Conservation (phyloP, 2,797 vertebrate species). For the Microctenopoma lineatum region DNA sequence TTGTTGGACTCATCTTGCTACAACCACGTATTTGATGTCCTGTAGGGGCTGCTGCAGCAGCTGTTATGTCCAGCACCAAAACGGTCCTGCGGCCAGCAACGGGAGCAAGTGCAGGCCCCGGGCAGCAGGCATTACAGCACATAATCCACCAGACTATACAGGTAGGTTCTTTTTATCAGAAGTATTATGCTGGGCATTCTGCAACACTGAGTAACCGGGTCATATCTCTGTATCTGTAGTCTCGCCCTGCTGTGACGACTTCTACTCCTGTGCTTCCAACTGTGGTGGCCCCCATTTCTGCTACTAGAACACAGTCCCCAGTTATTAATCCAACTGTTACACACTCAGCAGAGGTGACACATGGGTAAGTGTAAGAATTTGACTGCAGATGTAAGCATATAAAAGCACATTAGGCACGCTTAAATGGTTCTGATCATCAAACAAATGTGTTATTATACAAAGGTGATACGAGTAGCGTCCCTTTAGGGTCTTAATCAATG, state of each 20-base stretch:
- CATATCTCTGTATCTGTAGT: conserved; percentile 77
- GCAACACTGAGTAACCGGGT: conserved; percentile 11
- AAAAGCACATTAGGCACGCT: too few relatives aligned
- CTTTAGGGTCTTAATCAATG: too few relatives aligned
- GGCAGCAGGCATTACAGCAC: conserved; percentile 92
- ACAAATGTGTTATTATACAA: too few relatives aligned
- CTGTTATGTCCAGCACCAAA: conserved; percentile 98
- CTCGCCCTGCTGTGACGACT: conserved; percentile 92
- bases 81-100: conserved; percentile 94
- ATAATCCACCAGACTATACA: conserved; percentile 97
- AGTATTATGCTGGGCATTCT: neutral
- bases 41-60: conserved; percentile 94
- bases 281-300: conserved; percentile 94
- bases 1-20: neutral
- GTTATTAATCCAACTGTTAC: conserved; percentile 92
- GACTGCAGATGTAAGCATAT: neutral
- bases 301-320: conserved; percentile 94
- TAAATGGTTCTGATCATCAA: too few relatives aligned
- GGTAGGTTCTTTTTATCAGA: conserved; percentile 81
- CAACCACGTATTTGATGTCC: neutral
- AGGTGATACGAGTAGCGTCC: too few relatives aligned
- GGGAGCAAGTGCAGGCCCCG: conserved; percentile 86
- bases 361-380: conserved; percentile 83
- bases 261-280: conserved; percentile 93
- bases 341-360: conserved; percentile 90